Percentiles rank a stretch among this genome's conserved stretches.
These are phyloP conservation scores for Melierax canorus DNA, from an alignment of 2,113 vertebrate species.

Conservation along the genomic window DNA sequence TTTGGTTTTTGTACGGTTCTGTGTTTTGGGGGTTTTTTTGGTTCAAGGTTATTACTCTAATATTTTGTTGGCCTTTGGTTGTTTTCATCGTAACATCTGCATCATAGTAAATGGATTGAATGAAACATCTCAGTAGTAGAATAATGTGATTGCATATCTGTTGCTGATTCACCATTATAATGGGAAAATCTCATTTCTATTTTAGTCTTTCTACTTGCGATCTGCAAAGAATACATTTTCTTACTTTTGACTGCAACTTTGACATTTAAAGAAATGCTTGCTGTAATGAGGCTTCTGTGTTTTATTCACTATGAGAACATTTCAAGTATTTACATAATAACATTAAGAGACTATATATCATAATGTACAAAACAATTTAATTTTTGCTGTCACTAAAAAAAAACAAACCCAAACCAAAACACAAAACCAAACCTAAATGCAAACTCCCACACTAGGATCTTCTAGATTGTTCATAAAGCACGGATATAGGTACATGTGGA, in stretches of 20 bases:
- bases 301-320: background rate
- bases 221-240: background rate
- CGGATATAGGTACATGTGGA: background rate
- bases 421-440: background rate
- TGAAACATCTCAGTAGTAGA: background rate
- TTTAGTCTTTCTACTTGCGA: background rate
- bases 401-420: background rate
- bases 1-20: fast-evolving
- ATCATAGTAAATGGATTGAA: background rate
- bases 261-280: background rate
- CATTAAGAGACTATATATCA: background rate
- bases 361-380: background rate
- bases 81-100: background rate
- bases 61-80: background rate
- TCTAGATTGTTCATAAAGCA: background rate
- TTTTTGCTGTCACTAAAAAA: background rate
- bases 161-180: background rate
- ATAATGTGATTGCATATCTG: background rate
- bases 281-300: background rate
- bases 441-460: background rate
- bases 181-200: background rate
- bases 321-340: conserved; percentile 1
- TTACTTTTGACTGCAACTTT: background rate
- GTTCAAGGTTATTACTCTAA: background rate
- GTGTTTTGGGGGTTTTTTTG: background rate